Evolutionary conservation across 2,113 vertebrate species (phyloP), one percentile per base, ranked within the genome.

Genomic region (Gymnorhina tibicen): DNA sequence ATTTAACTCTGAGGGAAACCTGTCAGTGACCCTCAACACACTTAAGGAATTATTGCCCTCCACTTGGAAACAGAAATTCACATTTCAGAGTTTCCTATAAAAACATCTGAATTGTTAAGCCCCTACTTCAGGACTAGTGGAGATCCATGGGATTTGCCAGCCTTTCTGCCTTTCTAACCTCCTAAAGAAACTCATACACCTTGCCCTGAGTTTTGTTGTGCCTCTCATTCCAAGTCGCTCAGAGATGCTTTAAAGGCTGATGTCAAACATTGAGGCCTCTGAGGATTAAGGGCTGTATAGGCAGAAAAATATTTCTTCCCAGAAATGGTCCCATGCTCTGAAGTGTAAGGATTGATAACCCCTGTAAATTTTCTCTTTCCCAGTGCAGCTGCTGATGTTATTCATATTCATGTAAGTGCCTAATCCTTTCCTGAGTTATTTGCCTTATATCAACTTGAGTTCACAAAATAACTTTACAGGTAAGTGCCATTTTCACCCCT

Each of bases 381-480:
- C 64, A 35, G 72, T 73, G 60, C 74, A 79, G 60, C 56, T 81
- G 92, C 92, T 82, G 69, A 44, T 96, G 83, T 76, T 93, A 94
- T 94, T 97, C 91, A 95, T 93, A 95, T 92, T 95, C 94, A 93
- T 95, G 88, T 92, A 94, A 95, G 60, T 85, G 77, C 75, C 92
- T 88, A 85, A 95, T 87, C 90, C 78, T 89, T 93, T 87, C 87
- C 84, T 92, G 85, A 96, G 83, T 93, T 94, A 95, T 95, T 93
- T 94, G 92, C 91, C 69, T 95, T 87, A 78, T 92, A 91, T 92
- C 88, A 89, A 85, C 83, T 68, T 46, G n/a, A 90, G 28, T 89
- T 94, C 82, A 91, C 83, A 76, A 93, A 91, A 91, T 97, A 87
- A 95, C 93, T 92, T 95, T 59, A 78, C 30, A 77, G 78, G 74